phyloP scores from a whole-genome alignment of 2,113 vertebrate genomes.

The Melozone crissalis region DNA sequence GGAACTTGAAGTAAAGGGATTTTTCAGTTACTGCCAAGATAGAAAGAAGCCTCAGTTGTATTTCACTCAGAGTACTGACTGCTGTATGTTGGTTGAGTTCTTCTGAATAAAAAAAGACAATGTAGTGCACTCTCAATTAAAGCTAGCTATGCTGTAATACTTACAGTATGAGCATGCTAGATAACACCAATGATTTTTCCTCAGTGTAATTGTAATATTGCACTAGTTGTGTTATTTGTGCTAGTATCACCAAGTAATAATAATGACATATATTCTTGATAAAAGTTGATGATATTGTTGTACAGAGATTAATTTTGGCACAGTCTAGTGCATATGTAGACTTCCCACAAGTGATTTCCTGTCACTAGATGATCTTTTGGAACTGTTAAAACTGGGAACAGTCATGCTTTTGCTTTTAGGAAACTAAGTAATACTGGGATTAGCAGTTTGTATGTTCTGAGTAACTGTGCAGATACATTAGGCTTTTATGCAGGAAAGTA shows the following conservation, averaged over 20 bases:
- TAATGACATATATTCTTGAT: not conserved
- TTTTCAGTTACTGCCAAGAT: conserved; percentile 56
- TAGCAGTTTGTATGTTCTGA: conserved; percentile 15
- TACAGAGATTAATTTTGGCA: conserved; percentile 21
- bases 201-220: not conserved
- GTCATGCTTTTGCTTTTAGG: conserved; percentile 30
- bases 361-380: conserved; percentile 31
- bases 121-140: not conserved
- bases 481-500: conserved; percentile 5
- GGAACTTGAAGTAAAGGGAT: conserved; percentile 53
- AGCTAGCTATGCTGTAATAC: not conserved
- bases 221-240: not conserved
- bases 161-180: not conserved
- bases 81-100: not conserved
- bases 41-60: conserved; percentile 42
- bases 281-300: not conserved
- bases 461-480: not conserved
- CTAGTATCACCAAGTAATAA: not conserved
- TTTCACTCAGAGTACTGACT: conserved; percentile 29
- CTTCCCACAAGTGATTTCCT: conserved; percentile 36
- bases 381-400: conserved; percentile 3
- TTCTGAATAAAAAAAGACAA: not conserved
- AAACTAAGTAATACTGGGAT: conserved; percentile 33
- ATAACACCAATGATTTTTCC: not conserved
- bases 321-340: not conserved